A percentile compares a stretch with the other conserved stretches of the same genome.
phyloP scores from a whole-genome alignment of 2,888 invertebrate species.

The Lycocerus yunnanus region DNA sequence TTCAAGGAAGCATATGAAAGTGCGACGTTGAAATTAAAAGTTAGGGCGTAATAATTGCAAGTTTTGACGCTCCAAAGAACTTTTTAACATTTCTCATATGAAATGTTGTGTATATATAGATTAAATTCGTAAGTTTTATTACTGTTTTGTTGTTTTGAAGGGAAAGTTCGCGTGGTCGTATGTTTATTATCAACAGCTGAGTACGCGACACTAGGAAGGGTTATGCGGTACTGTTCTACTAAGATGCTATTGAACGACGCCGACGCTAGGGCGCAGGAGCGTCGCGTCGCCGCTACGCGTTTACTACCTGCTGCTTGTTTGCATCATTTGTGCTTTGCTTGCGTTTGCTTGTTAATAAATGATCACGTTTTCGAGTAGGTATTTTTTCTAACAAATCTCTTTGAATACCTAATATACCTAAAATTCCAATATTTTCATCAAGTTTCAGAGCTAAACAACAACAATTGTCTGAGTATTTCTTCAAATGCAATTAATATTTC shows the following conservation, averaged over 20 bases:
- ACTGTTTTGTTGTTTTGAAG: slow-evolving; percentile 21
- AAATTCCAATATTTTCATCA: slow-evolving; percentile 7
- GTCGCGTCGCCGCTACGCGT: slow-evolving; percentile 50
- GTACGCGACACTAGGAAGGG: slow-evolving; percentile 54
- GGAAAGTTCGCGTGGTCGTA: slow-evolving; percentile 30
- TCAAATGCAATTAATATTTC: neutral
- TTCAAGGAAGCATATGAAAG: slow-evolving; percentile 1
- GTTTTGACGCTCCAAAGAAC: neutral
- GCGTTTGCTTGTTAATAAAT: slow-evolving; percentile 47
- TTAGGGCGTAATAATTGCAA: neutral
- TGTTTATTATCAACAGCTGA: slow-evolving; percentile 44
- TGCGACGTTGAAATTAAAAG: neutral
- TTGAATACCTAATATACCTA: slow-evolving; percentile 10
- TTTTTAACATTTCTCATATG: slow-evolving; percentile 15
- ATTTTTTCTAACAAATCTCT: slow-evolving; percentile 30
- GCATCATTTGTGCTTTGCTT: slow-evolving; percentile 42
- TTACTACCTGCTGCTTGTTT: slow-evolving; percentile 54
- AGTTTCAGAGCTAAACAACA: neutral
- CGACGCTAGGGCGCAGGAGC: slow-evolving; percentile 52
- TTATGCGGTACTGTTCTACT: slow-evolving; percentile 54
- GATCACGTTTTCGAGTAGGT: slow-evolving; percentile 45
- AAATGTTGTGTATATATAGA: slow-evolving; percentile 13
- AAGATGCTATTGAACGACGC: slow-evolving; percentile 55
- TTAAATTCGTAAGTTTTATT: slow-evolving; percentile 14
- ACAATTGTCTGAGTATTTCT: neutral